phyloP scores from a whole-genome alignment of 2,797 vertebrate species.

The Amniataba percoides region DNA sequence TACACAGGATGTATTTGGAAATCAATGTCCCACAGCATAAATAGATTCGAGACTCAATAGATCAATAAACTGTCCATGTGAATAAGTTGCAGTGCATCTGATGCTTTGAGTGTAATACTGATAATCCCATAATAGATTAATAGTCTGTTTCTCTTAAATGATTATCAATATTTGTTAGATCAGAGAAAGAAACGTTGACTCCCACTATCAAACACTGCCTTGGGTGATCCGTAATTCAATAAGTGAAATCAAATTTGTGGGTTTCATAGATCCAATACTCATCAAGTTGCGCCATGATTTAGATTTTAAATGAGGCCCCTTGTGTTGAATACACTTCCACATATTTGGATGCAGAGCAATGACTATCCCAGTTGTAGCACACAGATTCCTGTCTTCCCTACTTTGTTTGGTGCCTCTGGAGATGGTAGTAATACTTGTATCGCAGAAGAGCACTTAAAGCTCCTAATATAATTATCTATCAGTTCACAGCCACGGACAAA shows the following conservation, averaged over 20 bases:
- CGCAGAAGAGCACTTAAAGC: slow-evolving; percentile 71
- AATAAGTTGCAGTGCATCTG: background rate
- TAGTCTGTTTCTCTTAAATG: background rate
- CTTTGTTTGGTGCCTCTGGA: slow-evolving; percentile 63
- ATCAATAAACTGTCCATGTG: background rate
- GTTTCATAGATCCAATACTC: slow-evolving; percentile 25
- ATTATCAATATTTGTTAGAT: background rate
- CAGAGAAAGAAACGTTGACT: no score
- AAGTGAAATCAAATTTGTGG: slow-evolving; percentile 23
- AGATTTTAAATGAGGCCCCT: slow-evolving; percentile 22
- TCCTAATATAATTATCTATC: slow-evolving; percentile 78
- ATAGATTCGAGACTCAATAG: background rate
- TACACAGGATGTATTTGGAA: background rate
- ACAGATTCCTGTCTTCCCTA: slow-evolving; percentile 38
- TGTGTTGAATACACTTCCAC: slow-evolving; percentile 41
- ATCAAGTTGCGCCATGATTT: background rate
- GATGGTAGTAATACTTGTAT: slow-evolving; percentile 68
- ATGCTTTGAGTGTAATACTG: background rate
- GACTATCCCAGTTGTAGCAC: slow-evolving; percentile 30
- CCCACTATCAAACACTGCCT: background rate
- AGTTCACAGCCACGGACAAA: slow-evolving; percentile 71
- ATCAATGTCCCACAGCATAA: background rate
- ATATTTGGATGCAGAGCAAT: slow-evolving; percentile 44
- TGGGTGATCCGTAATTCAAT: background rate
- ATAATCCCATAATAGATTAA: background rate